phyloP scores from a whole-genome alignment of 2,797 vertebrate species.

The Siniperca obscura region DNA sequence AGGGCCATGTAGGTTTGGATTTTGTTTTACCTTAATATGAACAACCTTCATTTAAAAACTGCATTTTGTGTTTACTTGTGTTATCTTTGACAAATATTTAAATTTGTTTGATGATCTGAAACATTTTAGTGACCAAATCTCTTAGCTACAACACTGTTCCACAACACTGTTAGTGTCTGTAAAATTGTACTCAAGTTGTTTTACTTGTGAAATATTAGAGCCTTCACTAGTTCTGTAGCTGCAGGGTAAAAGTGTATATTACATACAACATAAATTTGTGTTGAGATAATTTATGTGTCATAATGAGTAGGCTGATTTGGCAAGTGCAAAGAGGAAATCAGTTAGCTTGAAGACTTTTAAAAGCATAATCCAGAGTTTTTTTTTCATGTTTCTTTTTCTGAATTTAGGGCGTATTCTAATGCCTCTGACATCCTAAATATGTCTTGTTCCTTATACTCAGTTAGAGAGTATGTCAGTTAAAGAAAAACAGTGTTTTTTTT shows the following conservation, averaged over 20 bases:
- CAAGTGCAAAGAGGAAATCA: conserved; percentile 51
- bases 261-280: conserved; percentile 31
- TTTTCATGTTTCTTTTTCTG: conserved; percentile 42
- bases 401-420: conserved; percentile 40
- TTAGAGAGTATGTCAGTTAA: neutral
- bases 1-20: too few relatives aligned
- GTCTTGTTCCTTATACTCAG: conserved; percentile 16
- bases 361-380: conserved; percentile 31
- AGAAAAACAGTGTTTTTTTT: neutral
- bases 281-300: conserved; percentile 53
- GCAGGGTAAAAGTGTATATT: conserved; percentile 45
- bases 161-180: neutral
- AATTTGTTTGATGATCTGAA: too few relatives aligned
- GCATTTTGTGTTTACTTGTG: too few relatives aligned
- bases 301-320: conserved; percentile 65
- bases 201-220: conserved; percentile 20
- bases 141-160: neutral
- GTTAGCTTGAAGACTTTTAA: conserved; percentile 45
- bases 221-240: conserved; percentile 36
- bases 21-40: too few relatives aligned
- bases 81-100: too few relatives aligned
- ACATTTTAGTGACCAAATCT: neutral
- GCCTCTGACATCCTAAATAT: conserved; percentile 21
- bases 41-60: too few relatives aligned
- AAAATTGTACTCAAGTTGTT: conserved; percentile 16